Evolutionary conservation across 92 coral and sea anemone genomes (phyloP), one percentile per base, ranked within the genome.

Genomic region (Porites evermanni): DNA sequence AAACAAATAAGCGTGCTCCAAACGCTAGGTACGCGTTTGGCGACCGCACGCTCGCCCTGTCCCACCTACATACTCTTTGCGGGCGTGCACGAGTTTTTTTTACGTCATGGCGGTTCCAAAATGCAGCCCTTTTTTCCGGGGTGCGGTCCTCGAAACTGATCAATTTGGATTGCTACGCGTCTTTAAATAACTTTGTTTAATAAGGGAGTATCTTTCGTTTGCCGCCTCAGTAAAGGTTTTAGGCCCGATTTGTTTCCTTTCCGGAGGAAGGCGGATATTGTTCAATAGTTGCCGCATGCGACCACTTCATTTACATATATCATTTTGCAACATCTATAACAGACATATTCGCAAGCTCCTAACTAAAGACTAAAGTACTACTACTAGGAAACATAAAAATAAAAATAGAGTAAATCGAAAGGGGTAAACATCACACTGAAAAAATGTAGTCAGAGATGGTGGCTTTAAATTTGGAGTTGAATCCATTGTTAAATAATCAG

Each of bases 71-170:
- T 14, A 10, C 11, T 54, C 19, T 44, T 20, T 68, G 65, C 69
- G 86, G 85, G 75, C 58, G 78, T 32, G 44, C 44, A 4, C 44
- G 20, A 18, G 38, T 71, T 16, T 19, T 51, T 11, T 58, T 81
- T 58, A 47, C 86, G 86, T 71, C 86, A 81, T 16, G 9, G 24
- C 8, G 53, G 65, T 18, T 70, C 60, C 59, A 16, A 70, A 16
- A 10, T 75, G 53, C 59, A 5, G 64, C 74, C 54, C 19, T 2
- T 52, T 18, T 13, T 56, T 81, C 78, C 77, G 78, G 86, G 86
- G 21, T 21, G 77, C 12, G 23, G 69, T 11, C 21, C 17, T 32
- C 47, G 20, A 79, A 68, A 53, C 74, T 26, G 10, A 80, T 6
- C 17, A 2, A 63, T 74, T 74, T 32, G 23, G 6, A 21, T 53